These are phyloP conservation scores for Apamea sordens DNA, from an alignment of 2,888 invertebrate species.

Conservation along the genomic window DNA sequence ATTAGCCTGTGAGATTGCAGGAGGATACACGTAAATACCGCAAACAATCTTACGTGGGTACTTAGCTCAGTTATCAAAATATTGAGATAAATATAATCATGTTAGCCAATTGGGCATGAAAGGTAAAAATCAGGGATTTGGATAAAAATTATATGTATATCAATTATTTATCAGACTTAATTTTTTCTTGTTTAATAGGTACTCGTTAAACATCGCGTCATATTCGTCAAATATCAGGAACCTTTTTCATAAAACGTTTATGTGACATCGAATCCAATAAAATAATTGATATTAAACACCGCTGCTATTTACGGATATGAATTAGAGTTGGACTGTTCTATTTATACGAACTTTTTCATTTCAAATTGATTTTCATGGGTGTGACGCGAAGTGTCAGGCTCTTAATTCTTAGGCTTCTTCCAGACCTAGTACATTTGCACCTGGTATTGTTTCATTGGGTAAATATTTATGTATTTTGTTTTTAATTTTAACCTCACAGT, in stretches of 20 bases:
- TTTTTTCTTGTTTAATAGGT: not conserved
- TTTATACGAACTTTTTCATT: not conserved
- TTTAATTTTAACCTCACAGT: not conserved
- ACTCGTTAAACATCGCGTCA: not conserved
- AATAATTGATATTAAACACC: not conserved
- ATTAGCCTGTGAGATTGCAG: not conserved
- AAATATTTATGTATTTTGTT: not conserved
- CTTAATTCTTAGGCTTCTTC: not conserved
- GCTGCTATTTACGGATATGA: slow-evolving; percentile 14
- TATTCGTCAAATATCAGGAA: not conserved
- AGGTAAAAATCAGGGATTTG: not conserved
- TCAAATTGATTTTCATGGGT: not conserved
- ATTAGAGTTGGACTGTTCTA: not conserved
- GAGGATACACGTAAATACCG: not conserved
- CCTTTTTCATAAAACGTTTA: not conserved
- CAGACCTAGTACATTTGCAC: not conserved
- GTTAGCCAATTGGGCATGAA: not conserved
- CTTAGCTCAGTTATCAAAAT: too few species aligned
- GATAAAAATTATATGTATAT: too few species aligned
- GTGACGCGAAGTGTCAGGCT: not conserved
- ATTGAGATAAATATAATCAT: not conserved
- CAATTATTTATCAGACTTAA: not conserved
- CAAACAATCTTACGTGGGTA: not conserved
- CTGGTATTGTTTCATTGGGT: not conserved
- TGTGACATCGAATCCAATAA: slow-evolving; percentile 26